Evolutionary conservation across 2,113 vertebrate genomes (phyloP), one percentile per base, ranked within the genome.

Genomic region (Salminus brasiliensis): DNA sequence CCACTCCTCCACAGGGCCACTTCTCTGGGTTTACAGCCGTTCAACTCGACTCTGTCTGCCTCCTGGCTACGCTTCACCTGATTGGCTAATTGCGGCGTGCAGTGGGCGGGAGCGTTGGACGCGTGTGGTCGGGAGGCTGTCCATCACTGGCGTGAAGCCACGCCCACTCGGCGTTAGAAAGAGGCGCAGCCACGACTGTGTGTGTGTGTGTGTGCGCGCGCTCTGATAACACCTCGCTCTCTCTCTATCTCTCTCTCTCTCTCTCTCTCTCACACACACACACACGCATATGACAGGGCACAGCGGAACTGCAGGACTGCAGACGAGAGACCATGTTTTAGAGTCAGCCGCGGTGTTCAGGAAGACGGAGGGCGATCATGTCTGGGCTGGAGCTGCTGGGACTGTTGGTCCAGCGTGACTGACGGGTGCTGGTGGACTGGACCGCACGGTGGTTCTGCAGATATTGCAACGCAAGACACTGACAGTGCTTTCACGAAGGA

Each of bases 331-430:
- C 49, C 21, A 87, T 82, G 84, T 85, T 36, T 18, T 47, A 32
- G 41, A 32, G 23, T 43, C 18, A 32, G 60, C 6, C 29, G 59
- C n/a, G 2, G 34, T 59, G 34, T 59, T 83, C 29, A 85, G 72
- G 82, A 76, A 72, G 75, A 76, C 47, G 78, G 74, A 79, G n/a
- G n/a, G n/a, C n/a, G n/a, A n/a, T 74, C 80, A 83, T 85, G 86
- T 81, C 83, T 84, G 88, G 77, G 89, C 88, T 79, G n/a, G n/a
- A n/a, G n/a, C n/a, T 8, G 88, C 53, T 47, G 88, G n/a, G n/a
- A 85, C 72, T 83, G 85, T 87, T 84, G 85, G 83, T 80, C 83
- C 81, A 87, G 88, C 86, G 80, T 74, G 86, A 89, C 79, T 78
- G 81, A 84, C 39, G 62, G 13, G 79, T 52, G 66, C 72, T 74